Conservation (phyloP, 2,113 vertebrate genomes). For the Spea bombifrons region DNA sequence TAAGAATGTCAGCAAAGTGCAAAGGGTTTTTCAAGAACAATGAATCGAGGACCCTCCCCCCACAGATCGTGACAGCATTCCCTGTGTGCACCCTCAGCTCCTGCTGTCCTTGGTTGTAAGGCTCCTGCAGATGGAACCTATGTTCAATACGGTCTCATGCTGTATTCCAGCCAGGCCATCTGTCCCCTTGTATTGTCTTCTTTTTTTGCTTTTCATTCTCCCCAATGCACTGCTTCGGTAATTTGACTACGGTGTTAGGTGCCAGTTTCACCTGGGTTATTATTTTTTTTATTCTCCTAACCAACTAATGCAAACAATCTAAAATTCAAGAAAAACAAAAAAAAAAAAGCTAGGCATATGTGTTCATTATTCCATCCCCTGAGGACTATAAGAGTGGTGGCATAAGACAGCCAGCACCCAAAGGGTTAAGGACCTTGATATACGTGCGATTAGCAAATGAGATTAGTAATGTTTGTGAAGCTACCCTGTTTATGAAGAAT, state of each 20-base stretch:
- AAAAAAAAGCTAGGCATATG: too few species aligned
- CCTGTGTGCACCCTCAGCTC: conserved; percentile 42
- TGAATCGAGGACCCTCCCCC: conserved; percentile 35
- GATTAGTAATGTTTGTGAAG: too few species aligned
- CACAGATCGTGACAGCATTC: conserved; percentile 39
- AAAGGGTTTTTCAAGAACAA: conserved; percentile 37
- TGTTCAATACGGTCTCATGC: conserved; percentile 42
- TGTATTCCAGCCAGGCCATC: conserved; percentile 48
- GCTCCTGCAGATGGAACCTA: conserved; percentile 47
- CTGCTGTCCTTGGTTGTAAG: conserved; percentile 47
- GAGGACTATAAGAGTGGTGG: too few species aligned
- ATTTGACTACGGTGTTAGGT: conserved; percentile 15
- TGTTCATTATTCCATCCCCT: too few species aligned
- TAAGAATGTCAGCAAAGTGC: conserved; percentile 48
- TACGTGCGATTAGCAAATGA: too few species aligned
- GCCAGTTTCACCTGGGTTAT: conserved; percentile 37
- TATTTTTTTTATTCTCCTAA: background rate
- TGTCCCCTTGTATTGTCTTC: conserved; percentile 45
- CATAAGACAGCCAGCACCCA: too few species aligned
- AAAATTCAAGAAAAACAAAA: too few species aligned
- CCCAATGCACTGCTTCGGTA: conserved; percentile 34
- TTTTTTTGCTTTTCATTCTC: conserved; percentile 34
- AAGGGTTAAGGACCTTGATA: too few species aligned
- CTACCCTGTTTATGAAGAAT: too few species aligned
- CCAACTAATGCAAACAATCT: conserved; percentile 3